A percentile compares a stretch with the other conserved stretches of the same genome.
Conservation (phyloP, 2,113 vertebrate species). For the Leucopsar rothschildi region DNA sequence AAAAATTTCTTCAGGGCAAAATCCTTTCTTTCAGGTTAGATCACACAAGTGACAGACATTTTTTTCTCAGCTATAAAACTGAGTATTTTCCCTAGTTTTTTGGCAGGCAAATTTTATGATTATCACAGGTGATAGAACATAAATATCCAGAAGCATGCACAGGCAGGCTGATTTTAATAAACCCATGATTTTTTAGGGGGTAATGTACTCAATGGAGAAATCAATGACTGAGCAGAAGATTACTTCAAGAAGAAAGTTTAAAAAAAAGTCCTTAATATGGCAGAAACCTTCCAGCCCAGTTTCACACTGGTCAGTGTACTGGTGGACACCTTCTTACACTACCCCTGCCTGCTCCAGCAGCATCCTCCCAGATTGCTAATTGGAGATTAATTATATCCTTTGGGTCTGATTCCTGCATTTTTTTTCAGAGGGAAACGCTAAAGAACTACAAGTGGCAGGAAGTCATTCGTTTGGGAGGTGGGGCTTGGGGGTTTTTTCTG, state of each 20-base stretch:
- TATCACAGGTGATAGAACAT: not conserved
- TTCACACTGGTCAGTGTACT: not conserved
- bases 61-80: not conserved
- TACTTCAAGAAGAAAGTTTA: not conserved
- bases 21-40: not conserved
- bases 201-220: not conserved
- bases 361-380: not conserved
- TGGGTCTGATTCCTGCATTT: not conserved
- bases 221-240: not conserved
- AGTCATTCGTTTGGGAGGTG: not conserved
- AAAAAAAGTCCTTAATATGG: not conserved
- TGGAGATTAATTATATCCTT: not conserved
- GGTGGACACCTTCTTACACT: not conserved
- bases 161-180: not conserved
- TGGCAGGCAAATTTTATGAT: not conserved
- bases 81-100: not conserved
- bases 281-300: not conserved
- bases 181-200: fast-evolving
- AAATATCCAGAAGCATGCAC: not conserved
- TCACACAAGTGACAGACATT: not conserved
- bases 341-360: not conserved
- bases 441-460: not conserved
- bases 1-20: not conserved
- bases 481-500: not conserved
- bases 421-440: not conserved